These are phyloP conservation scores for Cyprinella venusta DNA, from an alignment of 2,797 vertebrate species.

Conservation along the genomic window DNA sequence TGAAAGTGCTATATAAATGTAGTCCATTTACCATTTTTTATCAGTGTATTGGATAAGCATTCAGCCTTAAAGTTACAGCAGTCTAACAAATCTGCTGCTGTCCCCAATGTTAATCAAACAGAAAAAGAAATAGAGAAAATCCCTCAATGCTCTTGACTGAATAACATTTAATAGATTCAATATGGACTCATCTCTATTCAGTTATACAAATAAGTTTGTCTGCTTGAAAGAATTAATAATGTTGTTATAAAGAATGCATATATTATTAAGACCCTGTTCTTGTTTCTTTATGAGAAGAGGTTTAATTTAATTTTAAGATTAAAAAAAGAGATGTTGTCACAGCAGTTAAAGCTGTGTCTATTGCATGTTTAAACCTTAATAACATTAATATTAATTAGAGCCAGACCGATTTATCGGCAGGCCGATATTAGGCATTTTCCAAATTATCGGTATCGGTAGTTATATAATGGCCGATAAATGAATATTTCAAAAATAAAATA, in stretches of 20 bases:
- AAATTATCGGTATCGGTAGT: too few relatives aligned
- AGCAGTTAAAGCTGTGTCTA: background rate
- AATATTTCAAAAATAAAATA: too few relatives aligned
- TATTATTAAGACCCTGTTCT: background rate
- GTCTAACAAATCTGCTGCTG: background rate
- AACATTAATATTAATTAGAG: background rate
- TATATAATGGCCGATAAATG: too few relatives aligned
- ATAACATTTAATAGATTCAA: background rate
- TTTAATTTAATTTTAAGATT: too few relatives aligned
- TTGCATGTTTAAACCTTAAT: background rate
- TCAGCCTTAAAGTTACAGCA: background rate
- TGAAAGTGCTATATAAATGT: too few relatives aligned
- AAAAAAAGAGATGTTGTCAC: background rate
- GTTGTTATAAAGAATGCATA: background rate
- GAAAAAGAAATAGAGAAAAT: too few relatives aligned
- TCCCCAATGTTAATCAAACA: background rate
- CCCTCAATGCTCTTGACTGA: background rate
- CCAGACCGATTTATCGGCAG: too few relatives aligned
- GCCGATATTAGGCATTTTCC: too few relatives aligned
- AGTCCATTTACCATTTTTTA: too few relatives aligned
- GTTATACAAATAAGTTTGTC: too few relatives aligned
- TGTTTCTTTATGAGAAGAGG: background rate
- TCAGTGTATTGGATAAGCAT: background rate
- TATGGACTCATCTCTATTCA: background rate
- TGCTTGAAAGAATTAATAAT: background rate